Base-by-base conservation (phyloP, 2,888 invertebrate species). In the Hyposoter didymator region DNA sequence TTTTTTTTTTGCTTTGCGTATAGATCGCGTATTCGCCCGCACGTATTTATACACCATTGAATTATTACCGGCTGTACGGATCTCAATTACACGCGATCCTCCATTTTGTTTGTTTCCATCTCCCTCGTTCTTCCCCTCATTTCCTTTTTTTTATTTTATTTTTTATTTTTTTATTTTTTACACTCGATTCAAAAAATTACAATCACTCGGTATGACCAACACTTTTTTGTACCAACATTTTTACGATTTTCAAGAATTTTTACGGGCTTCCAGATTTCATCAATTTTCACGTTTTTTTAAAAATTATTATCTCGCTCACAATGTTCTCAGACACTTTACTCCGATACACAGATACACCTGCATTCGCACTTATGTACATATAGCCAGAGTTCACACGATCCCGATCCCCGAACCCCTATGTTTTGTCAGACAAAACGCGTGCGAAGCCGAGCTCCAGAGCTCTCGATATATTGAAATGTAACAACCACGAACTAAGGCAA, bases 1-100 rank as follows among this genome's bases (percentile, higher is more conserved):
- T 81, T 87, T 84, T 86, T 86, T 66, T 55, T 87, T 84, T 86
- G 94, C 95, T 86, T 59, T n/a, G 19, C 28, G 49, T 49, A 10
- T 55, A 17, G n/a, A n/a, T 45, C 67, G 14, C 49, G 45, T 74
- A 64, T 32, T 17, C 52, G 52, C 66, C 52, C 49, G 28, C 67
- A 39, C 47, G 52, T 69, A 28, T 47, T n/a, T 28, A 32, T 67
- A 35, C 32, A 74, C 43, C 55, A 66, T 70, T 35, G 64, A 66
- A 52, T 45, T 62, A 74, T 69, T n/a, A 79, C 83, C 83, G 83
- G 83, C 62, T 55, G 28, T 19, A 6, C 59, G 67, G 45, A n/a
- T 55, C 55, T 45, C 35, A 45, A 78, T 84, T 59, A 83, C 49
- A 67, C 49, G 69, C 76, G 75, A 76, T 32, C 79, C 74, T 64